Evolutionary conservation across 2,113 vertebrate genomes (phyloP).

Genomic region (Tichodroma muraria): DNA sequence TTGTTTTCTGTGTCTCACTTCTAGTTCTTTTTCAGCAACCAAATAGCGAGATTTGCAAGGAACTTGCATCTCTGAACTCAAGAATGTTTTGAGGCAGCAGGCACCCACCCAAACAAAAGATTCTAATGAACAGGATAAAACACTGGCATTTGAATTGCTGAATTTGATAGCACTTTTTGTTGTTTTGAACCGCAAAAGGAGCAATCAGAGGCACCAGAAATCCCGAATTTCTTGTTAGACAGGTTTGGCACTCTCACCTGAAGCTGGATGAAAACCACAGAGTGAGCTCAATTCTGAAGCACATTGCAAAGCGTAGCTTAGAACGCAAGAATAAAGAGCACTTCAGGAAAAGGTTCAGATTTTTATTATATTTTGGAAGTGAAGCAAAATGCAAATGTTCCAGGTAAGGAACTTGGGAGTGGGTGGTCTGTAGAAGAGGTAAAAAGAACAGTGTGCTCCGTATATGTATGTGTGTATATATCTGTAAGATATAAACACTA

Average conservation of each 20-base stretch:
- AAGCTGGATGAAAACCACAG: neutral
- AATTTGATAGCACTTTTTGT: constrained; percentile 14
- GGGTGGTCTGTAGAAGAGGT: neutral
- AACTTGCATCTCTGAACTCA: neutral
- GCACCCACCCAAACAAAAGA: neutral
- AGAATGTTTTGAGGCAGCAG: neutral
- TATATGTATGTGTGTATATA: too few relatives aligned
- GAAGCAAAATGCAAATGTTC: neutral
- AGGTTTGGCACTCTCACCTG: constrained; percentile 30
- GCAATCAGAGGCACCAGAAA: neutral
- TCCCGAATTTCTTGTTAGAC: constrained; percentile 26
- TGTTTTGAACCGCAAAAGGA: neutral
- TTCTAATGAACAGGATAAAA: neutral
- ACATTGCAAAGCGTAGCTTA: neutral
- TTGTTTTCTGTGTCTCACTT: neutral
- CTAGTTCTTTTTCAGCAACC: neutral
- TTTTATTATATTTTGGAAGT: neutral
- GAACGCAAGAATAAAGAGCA: neutral
- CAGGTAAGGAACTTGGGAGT: neutral
- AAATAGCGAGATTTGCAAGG: neutral
- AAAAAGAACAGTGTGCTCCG: neutral
- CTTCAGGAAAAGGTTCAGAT: neutral
- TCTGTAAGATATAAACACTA: neutral
- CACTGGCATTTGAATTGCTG: neutral
- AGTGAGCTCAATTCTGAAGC: neutral